Evolutionary conservation across 2,797 vertebrate genomes (phyloP).

Genomic region (Danio kyathit): DNA sequence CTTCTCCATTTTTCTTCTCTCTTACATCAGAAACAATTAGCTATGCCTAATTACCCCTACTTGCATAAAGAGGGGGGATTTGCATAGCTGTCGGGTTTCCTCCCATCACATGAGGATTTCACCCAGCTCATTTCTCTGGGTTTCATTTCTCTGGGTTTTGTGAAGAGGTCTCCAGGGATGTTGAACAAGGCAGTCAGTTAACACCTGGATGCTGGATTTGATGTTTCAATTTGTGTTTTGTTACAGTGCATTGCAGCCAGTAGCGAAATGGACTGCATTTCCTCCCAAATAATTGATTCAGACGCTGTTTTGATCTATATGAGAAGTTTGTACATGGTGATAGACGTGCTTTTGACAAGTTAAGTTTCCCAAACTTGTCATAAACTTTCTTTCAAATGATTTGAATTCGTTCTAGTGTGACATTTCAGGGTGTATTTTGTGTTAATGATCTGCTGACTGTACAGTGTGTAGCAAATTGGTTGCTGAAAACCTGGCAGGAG

Average conservation of each 20-base stretch:
- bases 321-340: background rate
- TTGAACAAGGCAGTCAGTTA: conserved; percentile 56
- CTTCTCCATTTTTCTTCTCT: conserved; percentile 51
- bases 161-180: conserved; percentile 46
- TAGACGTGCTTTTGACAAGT: background rate
- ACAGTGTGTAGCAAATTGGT: background rate
- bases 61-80: conserved; percentile 58
- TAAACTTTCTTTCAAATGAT: background rate
- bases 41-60: conserved; percentile 58
- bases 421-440: background rate
- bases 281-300: background rate
- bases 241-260: conserved; percentile 28
- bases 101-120: conserved; percentile 51
- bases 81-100: conserved; percentile 63
- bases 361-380: background rate
- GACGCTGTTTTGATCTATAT: background rate
- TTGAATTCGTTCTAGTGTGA: background rate
- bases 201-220: conserved; percentile 56
- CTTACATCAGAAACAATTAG: conserved; percentile 52
- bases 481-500: no score
- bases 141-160: conserved; percentile 52
- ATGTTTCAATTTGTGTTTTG: conserved; percentile 55
- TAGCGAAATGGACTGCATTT: conserved; percentile 9
- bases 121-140: background rate
- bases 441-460: background rate